A percentile compares a stretch with the other conserved stretches of the same genome.
phyloP scores from a whole-genome alignment of 2,888 invertebrate species.

The Lasioglossum lativentre region DNA sequence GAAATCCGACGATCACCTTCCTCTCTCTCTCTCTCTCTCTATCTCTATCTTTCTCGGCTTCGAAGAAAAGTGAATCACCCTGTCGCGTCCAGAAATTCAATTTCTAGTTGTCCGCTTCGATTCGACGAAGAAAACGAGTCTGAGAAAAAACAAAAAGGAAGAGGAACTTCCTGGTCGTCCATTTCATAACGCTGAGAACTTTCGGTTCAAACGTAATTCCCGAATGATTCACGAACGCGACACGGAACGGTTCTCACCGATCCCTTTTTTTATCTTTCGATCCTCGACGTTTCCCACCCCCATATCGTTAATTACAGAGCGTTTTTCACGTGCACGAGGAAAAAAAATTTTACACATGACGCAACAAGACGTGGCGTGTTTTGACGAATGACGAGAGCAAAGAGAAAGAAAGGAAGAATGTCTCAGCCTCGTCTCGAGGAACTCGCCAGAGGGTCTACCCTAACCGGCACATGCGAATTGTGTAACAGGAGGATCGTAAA shows the following conservation, averaged over 20 bases:
- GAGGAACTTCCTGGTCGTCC: not conserved
- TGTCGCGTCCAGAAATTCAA: not conserved
- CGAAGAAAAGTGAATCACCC: not conserved
- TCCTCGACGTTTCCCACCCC: not conserved
- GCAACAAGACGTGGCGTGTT: constrained; percentile 43
- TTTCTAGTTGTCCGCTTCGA: constrained; percentile 1
- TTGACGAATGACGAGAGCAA: constrained; percentile 62
- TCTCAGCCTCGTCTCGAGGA: constrained; percentile 60
- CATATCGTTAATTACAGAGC: constrained; percentile 37
- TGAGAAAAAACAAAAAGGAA: not conserved
- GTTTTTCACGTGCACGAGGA: not conserved
- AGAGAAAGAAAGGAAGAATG: constrained; percentile 49
- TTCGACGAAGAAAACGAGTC: not conserved
- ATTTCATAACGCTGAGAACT: not conserved
- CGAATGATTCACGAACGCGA: not conserved
- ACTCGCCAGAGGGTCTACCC: constrained; percentile 51
- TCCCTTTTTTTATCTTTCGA: not conserved
- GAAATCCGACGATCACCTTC: not conserved
- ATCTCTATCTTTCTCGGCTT: too few relatives aligned
- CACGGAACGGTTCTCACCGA: too few relatives aligned
- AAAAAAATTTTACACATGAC: constrained; percentile 42
- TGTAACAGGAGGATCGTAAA: constrained; percentile 55
- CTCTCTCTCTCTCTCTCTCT: not conserved
- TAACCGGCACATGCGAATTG: constrained; percentile 66
- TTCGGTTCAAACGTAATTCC: not conserved